These are phyloP conservation scores for Melipona beecheii DNA, from an alignment of 2,888 invertebrate genomes.

Conservation along the genomic window DNA sequence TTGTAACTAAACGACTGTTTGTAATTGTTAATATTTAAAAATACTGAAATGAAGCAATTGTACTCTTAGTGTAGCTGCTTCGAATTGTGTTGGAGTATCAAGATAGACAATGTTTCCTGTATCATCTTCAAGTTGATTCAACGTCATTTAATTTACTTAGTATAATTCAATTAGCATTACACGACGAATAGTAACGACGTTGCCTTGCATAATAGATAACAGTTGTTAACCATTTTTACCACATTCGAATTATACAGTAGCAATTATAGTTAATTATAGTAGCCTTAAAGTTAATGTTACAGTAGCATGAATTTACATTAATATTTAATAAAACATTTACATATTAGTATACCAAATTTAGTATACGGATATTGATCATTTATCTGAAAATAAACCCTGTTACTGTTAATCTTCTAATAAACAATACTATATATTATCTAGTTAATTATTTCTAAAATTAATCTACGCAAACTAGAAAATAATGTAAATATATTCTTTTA, in stretches of 20 bases:
- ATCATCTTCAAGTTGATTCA: background rate
- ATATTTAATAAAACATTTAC: constrained; percentile 1
- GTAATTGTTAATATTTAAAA: background rate
- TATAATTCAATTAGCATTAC: background rate
- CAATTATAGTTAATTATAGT: background rate
- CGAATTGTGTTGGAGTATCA: background rate
- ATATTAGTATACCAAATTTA: constrained; percentile 5
- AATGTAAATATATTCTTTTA: constrained; percentile 4
- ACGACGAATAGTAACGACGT: constrained; percentile 10
- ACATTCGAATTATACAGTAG: constrained; percentile 11
- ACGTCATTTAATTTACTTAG: background rate
- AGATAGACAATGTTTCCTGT: background rate
- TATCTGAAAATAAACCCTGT: background rate
- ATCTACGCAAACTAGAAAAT: background rate
- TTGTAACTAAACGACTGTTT: background rate
- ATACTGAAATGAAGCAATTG: background rate
- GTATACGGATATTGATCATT: background rate
- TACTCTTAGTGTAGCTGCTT: background rate
- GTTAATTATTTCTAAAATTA: background rate
- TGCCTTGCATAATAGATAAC: constrained; percentile 28
- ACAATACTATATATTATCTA: background rate
- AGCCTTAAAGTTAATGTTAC: background rate
- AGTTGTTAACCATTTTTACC: constrained; percentile 23
- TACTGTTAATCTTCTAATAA: constrained; percentile 5
- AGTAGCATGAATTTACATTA: background rate